Evolutionary conservation across 2,888 invertebrate genomes (phyloP).

Genomic region (Agonopterix alstromeriana): DNA sequence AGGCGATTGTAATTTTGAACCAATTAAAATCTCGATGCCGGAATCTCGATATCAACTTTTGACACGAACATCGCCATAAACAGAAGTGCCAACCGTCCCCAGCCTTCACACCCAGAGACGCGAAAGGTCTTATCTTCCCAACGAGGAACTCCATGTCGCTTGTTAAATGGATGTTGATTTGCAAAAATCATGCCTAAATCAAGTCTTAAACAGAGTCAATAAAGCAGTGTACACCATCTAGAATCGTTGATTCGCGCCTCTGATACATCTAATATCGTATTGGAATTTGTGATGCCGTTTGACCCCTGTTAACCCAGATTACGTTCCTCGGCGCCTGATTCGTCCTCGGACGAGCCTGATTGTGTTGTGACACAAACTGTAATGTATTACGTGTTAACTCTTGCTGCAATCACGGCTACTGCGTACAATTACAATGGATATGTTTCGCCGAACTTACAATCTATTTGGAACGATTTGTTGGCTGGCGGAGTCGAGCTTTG

Average conservation of each 20-base stretch:
- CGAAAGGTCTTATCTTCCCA: too few species aligned
- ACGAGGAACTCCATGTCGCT: too few species aligned
- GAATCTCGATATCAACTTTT: too few species aligned
- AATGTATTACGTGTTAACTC: slow-evolving; percentile 78
- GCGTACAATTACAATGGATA: slow-evolving; percentile 68
- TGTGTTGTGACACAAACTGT: slow-evolving; percentile 78
- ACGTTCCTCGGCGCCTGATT: slow-evolving; percentile 77
- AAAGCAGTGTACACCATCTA: slow-evolving; percentile 37
- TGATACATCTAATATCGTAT: slow-evolving; percentile 78
- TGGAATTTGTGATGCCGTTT: slow-evolving; percentile 84
- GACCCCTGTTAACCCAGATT: slow-evolving; percentile 86
- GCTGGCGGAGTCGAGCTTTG: neutral
- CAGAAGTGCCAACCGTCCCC: too few species aligned
- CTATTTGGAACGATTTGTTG: slow-evolving; percentile 42
- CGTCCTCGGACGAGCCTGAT: slow-evolving; percentile 72
- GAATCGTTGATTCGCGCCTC: slow-evolving; percentile 72
- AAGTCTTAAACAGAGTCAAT: slow-evolving; percentile 5
- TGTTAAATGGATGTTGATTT: too few species aligned
- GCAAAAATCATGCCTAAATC: too few species aligned
- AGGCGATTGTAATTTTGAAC: too few species aligned
- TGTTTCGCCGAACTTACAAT: slow-evolving; percentile 62
- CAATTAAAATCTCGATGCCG: too few species aligned
- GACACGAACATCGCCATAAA: too few species aligned
- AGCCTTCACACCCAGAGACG: too few species aligned
- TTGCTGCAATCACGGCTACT: slow-evolving; percentile 72